phyloP scores from a whole-genome alignment of 2,113 vertebrate genomes.

The Actenoides lindsayi region DNA sequence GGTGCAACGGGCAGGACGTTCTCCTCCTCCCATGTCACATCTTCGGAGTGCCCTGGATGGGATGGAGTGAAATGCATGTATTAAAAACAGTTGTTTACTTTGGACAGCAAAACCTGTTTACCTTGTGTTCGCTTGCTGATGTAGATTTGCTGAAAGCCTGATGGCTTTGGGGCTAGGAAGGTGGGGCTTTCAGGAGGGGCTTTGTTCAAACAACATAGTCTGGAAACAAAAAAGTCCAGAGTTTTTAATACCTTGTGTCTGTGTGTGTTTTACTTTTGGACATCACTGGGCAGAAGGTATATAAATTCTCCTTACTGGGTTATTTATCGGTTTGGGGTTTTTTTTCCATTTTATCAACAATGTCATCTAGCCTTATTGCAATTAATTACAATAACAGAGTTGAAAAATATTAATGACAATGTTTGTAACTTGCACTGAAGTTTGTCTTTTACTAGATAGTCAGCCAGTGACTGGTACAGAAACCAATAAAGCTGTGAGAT shows the following conservation, averaged over 20 bases:
- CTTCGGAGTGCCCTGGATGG: neutral
- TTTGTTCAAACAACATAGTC: neutral
- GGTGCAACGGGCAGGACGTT: neutral
- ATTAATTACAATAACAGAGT: neutral
- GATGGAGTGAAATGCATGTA: neutral
- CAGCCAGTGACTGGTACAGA: neutral
- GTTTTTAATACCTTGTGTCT: neutral
- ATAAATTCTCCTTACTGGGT: neutral
- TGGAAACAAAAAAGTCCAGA: neutral
- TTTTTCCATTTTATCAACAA: neutral
- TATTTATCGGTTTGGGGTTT: neutral
- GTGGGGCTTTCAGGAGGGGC: neutral
- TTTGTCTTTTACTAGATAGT: neutral
- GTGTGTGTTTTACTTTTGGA: neutral
- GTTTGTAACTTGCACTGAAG: neutral
- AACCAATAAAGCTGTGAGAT: neutral
- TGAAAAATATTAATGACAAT: neutral
- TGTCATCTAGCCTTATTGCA: neutral
- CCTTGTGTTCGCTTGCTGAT: neutral
- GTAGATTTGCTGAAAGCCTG: neutral
- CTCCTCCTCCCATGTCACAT: rapidly evolving
- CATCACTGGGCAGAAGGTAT: neutral
- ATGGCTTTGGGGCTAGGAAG: neutral
- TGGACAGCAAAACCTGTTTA: neutral
- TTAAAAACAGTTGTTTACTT: neutral